Evolutionary conservation across 2,113 vertebrate genomes (phyloP), one percentile per base, ranked within the genome.

Genomic region (Hippocampus comes): DNA sequence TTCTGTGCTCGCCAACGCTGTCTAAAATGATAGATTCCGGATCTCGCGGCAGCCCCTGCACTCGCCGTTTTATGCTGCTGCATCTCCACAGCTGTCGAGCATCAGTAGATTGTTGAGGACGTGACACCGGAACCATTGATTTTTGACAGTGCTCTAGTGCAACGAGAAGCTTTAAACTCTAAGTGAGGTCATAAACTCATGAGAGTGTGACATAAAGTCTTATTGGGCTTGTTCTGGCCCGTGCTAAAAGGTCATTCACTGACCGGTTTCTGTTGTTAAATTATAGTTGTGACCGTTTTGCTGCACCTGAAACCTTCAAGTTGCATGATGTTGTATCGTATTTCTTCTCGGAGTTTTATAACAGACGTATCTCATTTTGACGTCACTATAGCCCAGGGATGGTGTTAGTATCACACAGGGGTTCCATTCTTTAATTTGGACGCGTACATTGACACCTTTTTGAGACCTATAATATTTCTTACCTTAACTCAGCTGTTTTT

Each of bases 21-120:
- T 18, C 15, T 0, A 34, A 9, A 91, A 91, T 92, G 86, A 93
- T 90, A 84, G 75, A 91, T 91, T 83, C 84, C 82, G 76, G 78
- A 77, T 78, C 80, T 70, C 53, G 70, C 27, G 42, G 75, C 79
- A 2, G 14, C 12, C 85, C 63, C 4, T 55, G 46, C n/a, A 1
- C 67, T 71, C 46, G 68, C 79, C 75, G 76, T 81, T 82, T 84
- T 77, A 77, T 66, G 20, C 38, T 4, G 10, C 63, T n/a, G 0
- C 34, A 14, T 65, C n/a, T 2, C 10, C 11, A 25, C n/a, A 66
- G 63, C 63, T 23, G 41, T 15, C 27, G 17, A 61, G 17, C 59
- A 60, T 17, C 63, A 23, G 20, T 4, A 4, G 64, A 27, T 18
- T 48, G 64, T 66, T 27, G 64, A 18, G 23, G 9, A 66, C 8